Conservation (phyloP, 2,888 invertebrate genomes). For the Catocala sponsa region DNA sequence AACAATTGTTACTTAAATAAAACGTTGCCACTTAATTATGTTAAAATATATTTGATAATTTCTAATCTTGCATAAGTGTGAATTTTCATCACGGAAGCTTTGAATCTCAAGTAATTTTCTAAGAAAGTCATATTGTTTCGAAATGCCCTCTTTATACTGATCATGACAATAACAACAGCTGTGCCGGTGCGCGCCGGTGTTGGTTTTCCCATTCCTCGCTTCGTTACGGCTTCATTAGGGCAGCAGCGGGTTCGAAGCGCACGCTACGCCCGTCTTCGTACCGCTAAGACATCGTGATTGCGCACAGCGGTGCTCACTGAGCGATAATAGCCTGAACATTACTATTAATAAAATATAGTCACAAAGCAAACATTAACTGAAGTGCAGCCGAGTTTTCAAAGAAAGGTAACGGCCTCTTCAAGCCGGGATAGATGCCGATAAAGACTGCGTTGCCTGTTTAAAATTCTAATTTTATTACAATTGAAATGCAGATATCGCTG, state of each 20-base stretch:
- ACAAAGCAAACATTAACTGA: slow-evolving; percentile 1
- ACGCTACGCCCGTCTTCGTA: slow-evolving; percentile 33
- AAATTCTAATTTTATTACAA: neutral
- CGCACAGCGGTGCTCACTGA: slow-evolving; percentile 22
- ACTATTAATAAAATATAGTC: slow-evolving; percentile 24
- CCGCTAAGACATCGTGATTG: slow-evolving; percentile 42
- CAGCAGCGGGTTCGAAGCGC: slow-evolving; percentile 57
- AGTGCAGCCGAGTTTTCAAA: no score
- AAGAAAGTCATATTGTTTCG: slow-evolving; percentile 60
- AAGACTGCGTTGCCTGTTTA: neutral
- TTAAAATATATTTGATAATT: no score
- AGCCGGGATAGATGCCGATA: no score
- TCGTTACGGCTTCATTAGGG: slow-evolving; percentile 81
- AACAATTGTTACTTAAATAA: no score
- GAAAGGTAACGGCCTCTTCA: no score
- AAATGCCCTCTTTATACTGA: slow-evolving; percentile 64
- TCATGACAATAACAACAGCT: slow-evolving; percentile 77
- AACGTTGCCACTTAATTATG: no score
- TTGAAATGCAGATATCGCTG: slow-evolving; percentile 5
- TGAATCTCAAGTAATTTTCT: slow-evolving; percentile 54
- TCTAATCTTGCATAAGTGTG: slow-evolving; percentile 20
- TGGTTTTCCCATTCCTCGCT: slow-evolving; percentile 75
- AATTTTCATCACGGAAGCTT: slow-evolving; percentile 37
- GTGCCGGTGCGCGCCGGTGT: slow-evolving; percentile 67
- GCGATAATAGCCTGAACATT: slow-evolving; percentile 24